Conservation (phyloP, 2,888 invertebrate genomes). For the Terebella lapidaria region DNA sequence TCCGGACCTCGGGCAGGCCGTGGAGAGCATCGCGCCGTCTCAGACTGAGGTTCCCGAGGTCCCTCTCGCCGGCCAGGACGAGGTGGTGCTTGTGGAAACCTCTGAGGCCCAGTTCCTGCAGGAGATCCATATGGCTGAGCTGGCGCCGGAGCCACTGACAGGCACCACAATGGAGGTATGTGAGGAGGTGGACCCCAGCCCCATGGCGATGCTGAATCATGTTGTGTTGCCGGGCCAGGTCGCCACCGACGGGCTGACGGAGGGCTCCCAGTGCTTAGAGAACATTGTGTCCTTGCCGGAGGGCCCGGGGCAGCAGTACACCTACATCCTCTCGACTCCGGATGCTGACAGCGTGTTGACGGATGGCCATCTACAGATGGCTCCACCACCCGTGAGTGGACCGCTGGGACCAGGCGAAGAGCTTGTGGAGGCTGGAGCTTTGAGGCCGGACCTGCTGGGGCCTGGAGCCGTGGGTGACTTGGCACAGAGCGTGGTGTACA, state of each 20-base stretch:
- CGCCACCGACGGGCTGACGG: background rate
- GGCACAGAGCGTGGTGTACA: constrained; percentile 1
- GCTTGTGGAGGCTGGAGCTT: background rate
- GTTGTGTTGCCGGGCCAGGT: background rate
- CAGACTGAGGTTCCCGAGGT: background rate
- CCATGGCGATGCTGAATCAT: background rate
- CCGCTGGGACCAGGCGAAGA: background rate
- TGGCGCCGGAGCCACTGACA: background rate
- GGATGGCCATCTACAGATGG: background rate
- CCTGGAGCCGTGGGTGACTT: background rate
- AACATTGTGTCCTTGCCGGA: background rate
- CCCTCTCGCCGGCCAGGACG: background rate
- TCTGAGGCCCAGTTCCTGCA: background rate
- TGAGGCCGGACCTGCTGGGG: background rate
- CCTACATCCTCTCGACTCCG: background rate
- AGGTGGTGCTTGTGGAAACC: background rate
- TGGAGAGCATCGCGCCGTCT: background rate
- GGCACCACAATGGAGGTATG: background rate
- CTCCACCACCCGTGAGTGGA: background rate
- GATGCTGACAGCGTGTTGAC: background rate
- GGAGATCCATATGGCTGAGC: background rate
- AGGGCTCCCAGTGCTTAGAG: background rate
- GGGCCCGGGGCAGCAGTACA: background rate
- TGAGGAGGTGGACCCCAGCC: background rate
- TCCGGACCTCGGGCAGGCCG: background rate